phyloP scores from a whole-genome alignment of 2,888 invertebrate species.

The Euzetes globulus region DNA sequence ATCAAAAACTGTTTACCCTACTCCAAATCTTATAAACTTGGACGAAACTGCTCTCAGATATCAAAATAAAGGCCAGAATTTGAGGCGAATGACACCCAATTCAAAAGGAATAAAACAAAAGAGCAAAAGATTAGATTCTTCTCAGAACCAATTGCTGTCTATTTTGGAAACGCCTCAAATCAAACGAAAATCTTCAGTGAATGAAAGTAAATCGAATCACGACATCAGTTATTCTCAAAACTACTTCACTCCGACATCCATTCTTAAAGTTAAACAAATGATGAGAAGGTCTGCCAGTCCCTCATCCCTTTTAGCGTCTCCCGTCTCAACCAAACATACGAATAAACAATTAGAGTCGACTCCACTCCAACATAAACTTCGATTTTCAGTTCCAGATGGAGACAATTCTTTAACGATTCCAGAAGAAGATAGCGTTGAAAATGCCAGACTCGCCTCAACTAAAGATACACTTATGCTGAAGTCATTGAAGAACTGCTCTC shows the following conservation, averaged over 20 bases:
- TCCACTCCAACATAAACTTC: not conserved
- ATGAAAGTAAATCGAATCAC: constrained; percentile 43
- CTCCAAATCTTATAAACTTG: not conserved
- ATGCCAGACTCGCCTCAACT: constrained; percentile 1
- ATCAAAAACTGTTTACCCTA: not conserved
- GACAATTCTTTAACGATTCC: not conserved
- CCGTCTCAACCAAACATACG: not conserved
- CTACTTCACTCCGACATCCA: constrained; percentile 56
- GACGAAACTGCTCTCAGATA: not conserved
- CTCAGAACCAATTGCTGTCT: constrained; percentile 44
- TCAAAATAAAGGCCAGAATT: not conserved
- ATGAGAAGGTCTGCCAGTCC: constrained; percentile 32
- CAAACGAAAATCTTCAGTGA: constrained; percentile 46
- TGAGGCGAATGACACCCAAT: not conserved
- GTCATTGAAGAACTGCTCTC: constrained; percentile 26
- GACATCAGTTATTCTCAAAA: constrained; percentile 40
- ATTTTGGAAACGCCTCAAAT: constrained; percentile 57
- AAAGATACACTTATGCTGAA: constrained; percentile 7
- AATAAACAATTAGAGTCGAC: constrained; percentile 3
- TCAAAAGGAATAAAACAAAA: not conserved
- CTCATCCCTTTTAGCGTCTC: not conserved
- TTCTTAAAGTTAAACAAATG: constrained; percentile 53
- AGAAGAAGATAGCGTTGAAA: constrained; percentile 10
- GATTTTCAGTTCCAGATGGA: not conserved
- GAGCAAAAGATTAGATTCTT: not conserved